Evolutionary conservation across 1,140 invertebrate species (phyloP), one percentile per base, ranked within the genome.

Genomic region (Samia ricini): DNA sequence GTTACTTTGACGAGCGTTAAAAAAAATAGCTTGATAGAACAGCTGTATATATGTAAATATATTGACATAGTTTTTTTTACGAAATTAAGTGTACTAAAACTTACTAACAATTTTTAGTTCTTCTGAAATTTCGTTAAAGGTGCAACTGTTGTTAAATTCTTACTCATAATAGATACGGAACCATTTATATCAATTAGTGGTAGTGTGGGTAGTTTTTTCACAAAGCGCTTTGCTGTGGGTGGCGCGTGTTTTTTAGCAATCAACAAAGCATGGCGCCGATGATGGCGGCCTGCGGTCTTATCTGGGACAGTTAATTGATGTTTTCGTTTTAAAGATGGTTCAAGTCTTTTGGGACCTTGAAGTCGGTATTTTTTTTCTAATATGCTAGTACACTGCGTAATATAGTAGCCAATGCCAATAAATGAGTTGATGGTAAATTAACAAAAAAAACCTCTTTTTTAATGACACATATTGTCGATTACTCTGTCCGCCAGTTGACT

Each of bases 251-350:
- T 56, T 56, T 56, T 56, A 26, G 24, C 6, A 23, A 23, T 29
- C 3, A 29, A 18, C 22, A 26, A 29, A 10, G 15, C 23, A 56
- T 26, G 55, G 55, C 55, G 55, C 55, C 55, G 15, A 56, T 56
- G 65, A 68, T 60, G 81, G 81, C 83, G 81, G 79, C 79, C 79
- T 79, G 72, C 75, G 69, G 67, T 67, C 66, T 76, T 77, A 82
- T 84, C 80, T 72, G 33, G n/a, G 60, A 52, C 55, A 74, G 66
- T 79, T 83, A 83, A 85, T 85, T 83, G 74, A 72, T 79, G 79
- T 81, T 74, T 76, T 64, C 66, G 56, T 66, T 72, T 63, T 68
- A 66, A 64, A 29, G 26, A 29, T 29, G 26, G 26, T 5, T 29
- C 26, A 10, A 8, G 10, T 29, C 10, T 29, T 29, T 29, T 29